These are phyloP conservation scores for Psilanteris sp. DNA, from an alignment of 1,140 invertebrate genomes.

Conservation along the genomic window DNA sequence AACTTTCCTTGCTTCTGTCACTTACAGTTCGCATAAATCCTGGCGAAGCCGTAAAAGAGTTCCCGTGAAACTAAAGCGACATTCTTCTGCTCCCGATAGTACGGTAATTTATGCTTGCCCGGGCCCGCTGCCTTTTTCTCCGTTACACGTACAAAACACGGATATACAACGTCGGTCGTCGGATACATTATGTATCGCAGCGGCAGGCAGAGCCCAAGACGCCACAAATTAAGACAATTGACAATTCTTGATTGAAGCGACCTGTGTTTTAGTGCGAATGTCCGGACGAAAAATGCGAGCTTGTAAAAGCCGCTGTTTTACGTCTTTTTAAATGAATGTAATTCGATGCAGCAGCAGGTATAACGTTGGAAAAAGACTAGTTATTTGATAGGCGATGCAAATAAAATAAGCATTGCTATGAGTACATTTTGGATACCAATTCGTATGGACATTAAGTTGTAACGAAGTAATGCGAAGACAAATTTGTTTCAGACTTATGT, in stretches of 20 bases:
- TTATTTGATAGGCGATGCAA: conserved; percentile 3
- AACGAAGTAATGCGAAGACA: too few species aligned
- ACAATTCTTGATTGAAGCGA: conserved; percentile 37
- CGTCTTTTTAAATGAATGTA: conserved; percentile 32
- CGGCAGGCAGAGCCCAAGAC: neutral
- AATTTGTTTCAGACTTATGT: too few species aligned
- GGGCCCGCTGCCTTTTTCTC: conserved; percentile 32
- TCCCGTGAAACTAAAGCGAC: conserved; percentile 64
- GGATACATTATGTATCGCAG: conserved; percentile 38
- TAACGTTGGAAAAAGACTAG: neutral
- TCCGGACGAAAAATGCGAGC: conserved; percentile 1
- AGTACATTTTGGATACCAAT: too few species aligned
- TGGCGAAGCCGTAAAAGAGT: conserved; percentile 65
- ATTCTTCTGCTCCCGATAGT: conserved; percentile 69
- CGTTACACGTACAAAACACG: conserved; percentile 54
- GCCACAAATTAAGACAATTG: conserved; percentile 44
- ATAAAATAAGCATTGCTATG: neutral
- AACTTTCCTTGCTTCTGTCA: conserved; percentile 69
- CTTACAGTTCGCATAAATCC: conserved; percentile 75
- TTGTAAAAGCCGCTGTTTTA: conserved; percentile 26
- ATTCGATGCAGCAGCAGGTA: conserved; percentile 35
- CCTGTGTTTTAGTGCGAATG: conserved; percentile 21
- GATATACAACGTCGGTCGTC: conserved; percentile 20
- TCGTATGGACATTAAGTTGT: too few species aligned
- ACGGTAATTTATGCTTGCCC: conserved; percentile 68